Percentiles rank a stretch among this genome's conserved stretches.
Evolutionary conservation across 2,113 vertebrate species (phyloP).

Genomic region (Myodes glareolus): DNA sequence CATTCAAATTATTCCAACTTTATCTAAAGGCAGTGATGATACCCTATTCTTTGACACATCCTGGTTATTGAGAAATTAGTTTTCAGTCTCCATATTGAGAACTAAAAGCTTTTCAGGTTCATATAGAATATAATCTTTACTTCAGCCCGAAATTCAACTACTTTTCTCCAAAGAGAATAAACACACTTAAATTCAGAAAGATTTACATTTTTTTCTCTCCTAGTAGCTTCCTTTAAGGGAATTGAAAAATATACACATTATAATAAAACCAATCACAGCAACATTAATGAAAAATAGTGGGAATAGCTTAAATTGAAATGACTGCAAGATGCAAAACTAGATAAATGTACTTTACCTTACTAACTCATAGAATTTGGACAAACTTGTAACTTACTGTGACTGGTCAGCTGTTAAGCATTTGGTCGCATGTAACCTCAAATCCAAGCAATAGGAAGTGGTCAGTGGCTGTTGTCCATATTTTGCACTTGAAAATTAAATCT

Average conservation of each 20-base stretch:
- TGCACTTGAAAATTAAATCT: not conserved
- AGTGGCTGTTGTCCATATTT: not conserved
- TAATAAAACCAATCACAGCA: not conserved
- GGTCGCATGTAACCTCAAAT: not conserved
- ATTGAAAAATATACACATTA: not conserved
- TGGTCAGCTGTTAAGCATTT: not conserved
- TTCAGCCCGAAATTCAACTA: not conserved
- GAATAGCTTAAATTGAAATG: not conserved
- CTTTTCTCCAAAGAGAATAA: not conserved
- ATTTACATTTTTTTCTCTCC: not conserved
- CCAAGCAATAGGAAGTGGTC: not conserved
- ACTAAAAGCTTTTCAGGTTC: not conserved
- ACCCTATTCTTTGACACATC: not conserved
- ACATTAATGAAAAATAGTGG: not conserved
- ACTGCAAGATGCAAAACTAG: not conserved
- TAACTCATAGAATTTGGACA: not conserved
- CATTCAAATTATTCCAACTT: too few relatives aligned
- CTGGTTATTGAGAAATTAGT: not conserved
- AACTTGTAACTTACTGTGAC: not conserved
- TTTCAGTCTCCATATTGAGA: not conserved
- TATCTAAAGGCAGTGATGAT: not conserved
- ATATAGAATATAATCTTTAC: not conserved
- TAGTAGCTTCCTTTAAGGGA: not conserved
- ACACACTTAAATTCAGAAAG: not conserved
- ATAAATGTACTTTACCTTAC: not conserved